Percentiles rank a stretch among this genome's conserved stretches.
These are phyloP conservation scores for Limnephilus lunatus DNA, from an alignment of 2,888 invertebrate species.

Conservation along the genomic window DNA sequence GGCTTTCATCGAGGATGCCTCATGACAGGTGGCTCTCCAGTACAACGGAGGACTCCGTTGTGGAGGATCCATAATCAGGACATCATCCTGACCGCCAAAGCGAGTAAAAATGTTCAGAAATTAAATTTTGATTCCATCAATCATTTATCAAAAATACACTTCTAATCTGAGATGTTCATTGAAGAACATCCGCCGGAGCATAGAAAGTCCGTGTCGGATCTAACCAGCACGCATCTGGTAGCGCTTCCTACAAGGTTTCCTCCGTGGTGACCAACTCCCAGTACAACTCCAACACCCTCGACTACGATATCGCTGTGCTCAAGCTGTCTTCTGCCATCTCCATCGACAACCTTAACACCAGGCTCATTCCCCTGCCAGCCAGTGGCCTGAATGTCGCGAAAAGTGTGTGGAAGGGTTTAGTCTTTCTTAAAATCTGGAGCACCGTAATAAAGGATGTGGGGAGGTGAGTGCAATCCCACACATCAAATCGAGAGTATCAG, in stretches of 20 bases:
- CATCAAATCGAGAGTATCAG: too few relatives aligned
- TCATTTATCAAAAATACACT: background rate
- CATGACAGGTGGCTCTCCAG: slow-evolving; percentile 73
- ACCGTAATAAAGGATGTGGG: too few relatives aligned
- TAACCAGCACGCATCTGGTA: slow-evolving; percentile 21
- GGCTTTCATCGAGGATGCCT: slow-evolving; percentile 72
- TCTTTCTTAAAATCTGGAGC: too few relatives aligned
- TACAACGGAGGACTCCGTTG: slow-evolving; percentile 71
- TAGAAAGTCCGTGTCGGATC: slow-evolving; percentile 40
- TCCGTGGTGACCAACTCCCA: background rate
- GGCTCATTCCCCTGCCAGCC: slow-evolving; percentile 69
- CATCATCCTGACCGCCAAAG: slow-evolving; percentile 72
- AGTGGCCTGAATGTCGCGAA: slow-evolving; percentile 68
- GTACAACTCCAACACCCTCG: slow-evolving; percentile 15
- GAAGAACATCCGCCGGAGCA: background rate
- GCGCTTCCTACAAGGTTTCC: background rate
- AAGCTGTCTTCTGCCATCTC: background rate
- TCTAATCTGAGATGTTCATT: background rate
- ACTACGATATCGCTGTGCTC: slow-evolving; percentile 32
- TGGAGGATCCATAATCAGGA: slow-evolving; percentile 71
- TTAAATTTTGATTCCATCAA: background rate
- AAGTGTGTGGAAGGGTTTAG: too few relatives aligned
- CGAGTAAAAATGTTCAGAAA: background rate
- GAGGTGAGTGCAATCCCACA: too few relatives aligned
- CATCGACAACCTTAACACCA: slow-evolving; percentile 2